Percentiles rank a stretch among this genome's conserved stretches.
Conservation (phyloP, 1,140 invertebrate genomes). For the Hylaeus volcanicus region DNA sequence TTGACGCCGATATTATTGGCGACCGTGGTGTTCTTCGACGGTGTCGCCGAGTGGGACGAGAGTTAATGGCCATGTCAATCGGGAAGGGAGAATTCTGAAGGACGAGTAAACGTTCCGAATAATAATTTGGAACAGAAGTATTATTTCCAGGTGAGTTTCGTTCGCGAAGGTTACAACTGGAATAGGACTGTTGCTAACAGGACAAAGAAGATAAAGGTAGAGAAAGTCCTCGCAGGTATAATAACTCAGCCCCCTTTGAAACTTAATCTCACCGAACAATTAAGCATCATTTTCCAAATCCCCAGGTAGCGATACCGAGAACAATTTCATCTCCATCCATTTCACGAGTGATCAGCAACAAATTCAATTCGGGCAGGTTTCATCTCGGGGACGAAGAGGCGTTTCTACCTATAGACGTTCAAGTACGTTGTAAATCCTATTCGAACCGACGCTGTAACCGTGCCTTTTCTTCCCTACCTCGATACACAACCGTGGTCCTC, state of each 20-base stretch:
- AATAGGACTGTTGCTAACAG: too few species aligned
- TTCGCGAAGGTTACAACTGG: too few species aligned
- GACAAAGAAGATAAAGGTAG: too few species aligned
- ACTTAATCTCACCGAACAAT: neutral
- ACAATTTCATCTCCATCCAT: constrained; percentile 37
- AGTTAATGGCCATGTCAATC: neutral
- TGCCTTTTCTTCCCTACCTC: neutral
- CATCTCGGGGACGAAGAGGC: constrained; percentile 27
- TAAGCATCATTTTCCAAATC: constrained; percentile 12
- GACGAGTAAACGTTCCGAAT: too few species aligned
- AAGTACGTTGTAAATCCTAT: constrained; percentile 32
- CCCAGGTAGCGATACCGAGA: neutral
- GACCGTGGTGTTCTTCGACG: neutral
- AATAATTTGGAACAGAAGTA: too few species aligned
- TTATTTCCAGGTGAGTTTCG: too few species aligned
- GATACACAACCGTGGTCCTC: neutral
- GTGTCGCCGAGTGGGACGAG: neutral
- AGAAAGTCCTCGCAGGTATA: too few species aligned
- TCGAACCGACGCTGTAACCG: constrained; percentile 6
- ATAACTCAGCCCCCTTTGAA: too few species aligned
- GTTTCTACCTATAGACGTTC: constrained; percentile 16
- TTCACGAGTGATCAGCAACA: constrained; percentile 28
- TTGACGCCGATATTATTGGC: constrained; percentile 41
- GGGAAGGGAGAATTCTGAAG: neutral
- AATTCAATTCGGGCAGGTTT: constrained; percentile 29